These are phyloP conservation scores for Caracal caracal DNA, from an alignment of 2,113 vertebrate species.

Conservation along the genomic window DNA sequence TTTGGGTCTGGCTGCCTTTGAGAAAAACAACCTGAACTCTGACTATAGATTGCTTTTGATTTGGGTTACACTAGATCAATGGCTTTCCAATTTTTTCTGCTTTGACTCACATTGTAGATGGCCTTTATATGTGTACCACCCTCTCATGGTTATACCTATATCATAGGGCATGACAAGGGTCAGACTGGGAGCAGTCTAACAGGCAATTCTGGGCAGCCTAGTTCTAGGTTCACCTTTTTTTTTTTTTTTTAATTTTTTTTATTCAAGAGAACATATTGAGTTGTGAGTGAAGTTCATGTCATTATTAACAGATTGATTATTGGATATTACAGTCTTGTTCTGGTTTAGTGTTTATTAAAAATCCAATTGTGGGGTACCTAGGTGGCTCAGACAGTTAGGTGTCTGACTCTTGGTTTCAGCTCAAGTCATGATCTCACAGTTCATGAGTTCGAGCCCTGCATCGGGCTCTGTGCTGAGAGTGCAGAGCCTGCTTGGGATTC, in stretches of 20 bases:
- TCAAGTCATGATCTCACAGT: too few species aligned
- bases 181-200: background rate
- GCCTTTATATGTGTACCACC: background rate
- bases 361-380: background rate
- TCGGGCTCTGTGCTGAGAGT: too few species aligned
- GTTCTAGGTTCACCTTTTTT: background rate
- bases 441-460: too few species aligned
- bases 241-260: background rate
- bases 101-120: background rate
- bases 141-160: background rate
- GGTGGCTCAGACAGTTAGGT: too few species aligned
- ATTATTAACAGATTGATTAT: background rate
- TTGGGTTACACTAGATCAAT: background rate
- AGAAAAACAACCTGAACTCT: background rate
- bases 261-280: background rate
- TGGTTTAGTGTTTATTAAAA: conserved; percentile 10
- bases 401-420: too few species aligned
- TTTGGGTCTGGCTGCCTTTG: background rate
- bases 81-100: background rate
- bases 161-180: background rate
- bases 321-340: background rate
- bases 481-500: too few species aligned
- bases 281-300: background rate
- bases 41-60: background rate
- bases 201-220: background rate